A percentile compares a stretch with the other conserved stretches of the same genome.
phyloP scores from a whole-genome alignment of 2,113 vertebrate species.

The Narcine bancroftii region DNA sequence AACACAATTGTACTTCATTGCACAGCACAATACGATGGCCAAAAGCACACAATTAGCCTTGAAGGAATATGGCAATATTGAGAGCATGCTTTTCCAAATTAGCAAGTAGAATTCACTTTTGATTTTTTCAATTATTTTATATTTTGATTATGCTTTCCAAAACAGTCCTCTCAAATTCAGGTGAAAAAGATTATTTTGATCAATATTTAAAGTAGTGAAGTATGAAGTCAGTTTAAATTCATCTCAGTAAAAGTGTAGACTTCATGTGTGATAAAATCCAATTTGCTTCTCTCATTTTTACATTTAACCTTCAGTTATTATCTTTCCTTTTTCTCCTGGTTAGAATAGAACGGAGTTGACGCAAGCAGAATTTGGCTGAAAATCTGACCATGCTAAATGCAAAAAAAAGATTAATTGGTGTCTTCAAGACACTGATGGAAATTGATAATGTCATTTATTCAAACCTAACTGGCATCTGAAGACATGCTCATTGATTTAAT shows the following conservation, averaged over 20 bases:
- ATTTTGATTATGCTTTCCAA: not conserved
- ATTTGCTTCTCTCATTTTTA: not conserved
- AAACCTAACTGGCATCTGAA: not conserved
- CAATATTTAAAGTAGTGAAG: not conserved
- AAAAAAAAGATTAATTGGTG: not conserved
- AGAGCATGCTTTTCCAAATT: not conserved
- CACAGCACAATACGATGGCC: not conserved
- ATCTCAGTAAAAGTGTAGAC: not conserved
- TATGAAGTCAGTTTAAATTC: not conserved
- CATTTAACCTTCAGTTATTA: not conserved
- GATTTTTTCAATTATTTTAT: not conserved
- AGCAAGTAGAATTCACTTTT: not conserved
- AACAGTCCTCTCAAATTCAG: not conserved
- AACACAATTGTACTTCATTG: not conserved
- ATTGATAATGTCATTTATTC: not conserved
- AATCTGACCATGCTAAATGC: not conserved
- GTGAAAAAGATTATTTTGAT: not conserved
- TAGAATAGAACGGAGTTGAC: not conserved
- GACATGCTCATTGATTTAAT: not conserved
- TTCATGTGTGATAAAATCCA: not conserved
- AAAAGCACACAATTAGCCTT: not conserved
- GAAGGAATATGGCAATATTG: not conserved
- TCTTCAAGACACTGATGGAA: not conserved
- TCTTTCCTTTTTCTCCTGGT: not conserved
- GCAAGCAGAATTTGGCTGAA: not conserved